phyloP scores from a whole-genome alignment of 2,888 invertebrate genomes.

The Thecophora atra region DNA sequence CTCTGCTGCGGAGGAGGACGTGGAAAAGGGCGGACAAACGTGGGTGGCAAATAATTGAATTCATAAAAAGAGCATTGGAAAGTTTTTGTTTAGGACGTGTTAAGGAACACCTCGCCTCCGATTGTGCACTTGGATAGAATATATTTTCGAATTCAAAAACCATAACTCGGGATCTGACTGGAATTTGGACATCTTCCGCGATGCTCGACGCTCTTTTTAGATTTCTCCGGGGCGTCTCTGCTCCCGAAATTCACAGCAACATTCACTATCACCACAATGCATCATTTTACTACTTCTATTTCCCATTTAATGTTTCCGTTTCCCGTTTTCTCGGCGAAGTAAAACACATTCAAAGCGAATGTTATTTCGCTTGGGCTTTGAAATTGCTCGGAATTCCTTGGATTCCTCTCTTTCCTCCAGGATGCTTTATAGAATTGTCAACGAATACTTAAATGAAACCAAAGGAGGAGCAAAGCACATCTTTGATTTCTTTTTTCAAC shows the following conservation, averaged over 20 bases:
- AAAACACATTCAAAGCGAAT: conserved; percentile 15
- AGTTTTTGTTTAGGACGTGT: too few species aligned
- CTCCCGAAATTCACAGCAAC: not conserved
- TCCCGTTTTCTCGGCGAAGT: conserved; percentile 12
- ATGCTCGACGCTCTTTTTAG: too few species aligned
- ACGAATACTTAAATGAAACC: too few species aligned
- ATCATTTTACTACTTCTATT: conserved; percentile 19
- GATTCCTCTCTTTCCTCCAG: not conserved
- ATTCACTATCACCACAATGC: not conserved
- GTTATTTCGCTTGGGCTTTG: not conserved
- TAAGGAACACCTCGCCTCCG: too few species aligned
- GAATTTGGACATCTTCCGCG: too few species aligned
- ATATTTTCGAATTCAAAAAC: too few species aligned
- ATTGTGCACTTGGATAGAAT: too few species aligned
- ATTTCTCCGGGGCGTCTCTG: too few species aligned
- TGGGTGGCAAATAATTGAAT: not conserved
- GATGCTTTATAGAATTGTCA: too few species aligned
- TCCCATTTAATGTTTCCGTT: conserved; percentile 20
- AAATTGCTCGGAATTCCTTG: conserved; percentile 21
- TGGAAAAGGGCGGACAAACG: not conserved
- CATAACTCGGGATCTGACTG: too few species aligned
- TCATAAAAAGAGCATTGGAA: not conserved
- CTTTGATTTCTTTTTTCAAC: too few species aligned
- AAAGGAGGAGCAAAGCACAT: too few species aligned
- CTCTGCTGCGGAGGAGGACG: conserved; percentile 5